Evolutionary conservation across 2,888 invertebrate genomes (phyloP), one percentile per base, ranked within the genome.

Genomic region (Hirtodrosophila histrioides): DNA sequence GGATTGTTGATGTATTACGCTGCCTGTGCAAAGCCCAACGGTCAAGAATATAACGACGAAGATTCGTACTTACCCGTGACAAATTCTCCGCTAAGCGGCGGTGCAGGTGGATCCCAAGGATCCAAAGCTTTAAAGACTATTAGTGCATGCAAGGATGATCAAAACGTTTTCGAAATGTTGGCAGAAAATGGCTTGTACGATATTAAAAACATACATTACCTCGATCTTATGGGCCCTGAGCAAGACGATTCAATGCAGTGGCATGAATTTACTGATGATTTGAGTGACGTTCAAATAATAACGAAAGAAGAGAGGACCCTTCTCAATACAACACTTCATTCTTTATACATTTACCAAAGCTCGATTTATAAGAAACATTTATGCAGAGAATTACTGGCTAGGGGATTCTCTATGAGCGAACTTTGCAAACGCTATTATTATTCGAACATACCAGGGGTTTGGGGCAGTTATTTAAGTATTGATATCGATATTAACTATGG

Each of bases 1-100:
- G 97, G 97, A 31, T 92, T 95, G 7, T 90, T 94, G 27, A 91
- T 94, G 17, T 94, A 96, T 83, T 93, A 96, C 65, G 93, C 94
- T 40, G 88, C 95, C 49, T 97, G 97, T 91, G 95, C 31, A 7
- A 31, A 31, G 2, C 17, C 17, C 17, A 17, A 17, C 17, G 17
- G 1, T 17, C 17, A 17, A 17, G 17, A 17, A 17, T 17, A 17
- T 17, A 17, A 17, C 2, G 17, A 17, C 17, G 17, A 17, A 17
- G 17, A 17, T 17, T 17, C 17, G 1, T 17, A 17, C 17, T 17
- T 17, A 17, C 17, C 17, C 17, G 17, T 17, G 17, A 17, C 17
- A 17, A 17, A 17, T 17, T 17, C 17, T 17, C 17, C 17, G 17
- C 17, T 17, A 17, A 17, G 17, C 2, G 17, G 17, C 17, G 17